Evolutionary conservation across 2,113 vertebrate genomes (phyloP), one percentile per base, ranked within the genome.

Genomic region (Thalassoma bifasciatum): DNA sequence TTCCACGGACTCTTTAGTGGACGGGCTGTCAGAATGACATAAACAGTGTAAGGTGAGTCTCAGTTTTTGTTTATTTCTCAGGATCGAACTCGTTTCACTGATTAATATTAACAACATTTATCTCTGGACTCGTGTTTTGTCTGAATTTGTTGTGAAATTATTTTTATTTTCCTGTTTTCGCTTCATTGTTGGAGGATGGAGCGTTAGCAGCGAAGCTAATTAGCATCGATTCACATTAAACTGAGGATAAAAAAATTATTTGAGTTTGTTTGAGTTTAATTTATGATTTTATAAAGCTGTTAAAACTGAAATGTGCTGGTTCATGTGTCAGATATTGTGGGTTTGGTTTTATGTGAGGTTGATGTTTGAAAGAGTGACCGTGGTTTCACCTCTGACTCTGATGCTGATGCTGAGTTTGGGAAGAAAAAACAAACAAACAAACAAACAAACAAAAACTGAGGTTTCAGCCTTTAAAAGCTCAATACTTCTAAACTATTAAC

Each of bases 11-110:
- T 59, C 49, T 92, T 90, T 87, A 40, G 59, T 62, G 5, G 77
- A 71, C 89, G 93, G 91, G 89, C 93, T 86, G 30, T 64, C 49
- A 84, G 77, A 91, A 91, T 88, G 83, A 92, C 89, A 82, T 91
- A 96, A 97, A 97, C 95, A 96, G 86, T 83, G 78, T 85, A 89
- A 92, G 93, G 94, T 94, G 90, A 94, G 93, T 92, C 84, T 75
- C 34, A 38, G 23, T 79, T 81, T 81, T 21, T 53, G 22, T 69
- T 68, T 59, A 7, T 10, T 40, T 11, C 10, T 70, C 36, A 6
- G 47, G 2, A 10, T 1, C 10, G 11, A 23, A 4, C 2, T 19
- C 1, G 17, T 52, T 64, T 57, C 1, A 36, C 16, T 6, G n/a
- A 8, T 10, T 8, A 3, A 37, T 1, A 12, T n/a, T 0, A 2